These are phyloP conservation scores for Drosophila kanapiae DNA, from an alignment of 1,140 invertebrate species.

Conservation along the genomic window DNA sequence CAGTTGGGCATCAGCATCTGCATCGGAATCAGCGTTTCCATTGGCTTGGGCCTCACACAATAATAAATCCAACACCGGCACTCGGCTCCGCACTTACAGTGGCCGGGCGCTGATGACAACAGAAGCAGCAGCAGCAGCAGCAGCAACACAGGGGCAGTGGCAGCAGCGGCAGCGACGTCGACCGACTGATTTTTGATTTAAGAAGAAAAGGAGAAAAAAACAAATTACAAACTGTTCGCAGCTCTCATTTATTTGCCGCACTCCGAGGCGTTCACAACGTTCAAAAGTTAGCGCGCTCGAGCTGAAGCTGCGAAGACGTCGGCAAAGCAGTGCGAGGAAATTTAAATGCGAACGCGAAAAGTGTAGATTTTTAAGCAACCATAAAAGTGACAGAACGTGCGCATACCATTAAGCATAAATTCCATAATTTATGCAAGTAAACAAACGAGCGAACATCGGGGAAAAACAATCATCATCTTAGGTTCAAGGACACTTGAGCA, in stretches of 20 bases:
- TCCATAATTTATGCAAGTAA: slow-evolving; percentile 33
- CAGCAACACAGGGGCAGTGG: slow-evolving; percentile 7
- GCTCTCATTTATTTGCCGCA: slow-evolving; percentile 85
- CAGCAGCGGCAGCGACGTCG: slow-evolving; percentile 28
- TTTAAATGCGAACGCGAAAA: slow-evolving; percentile 19
- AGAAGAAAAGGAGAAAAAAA: slow-evolving; percentile 70
- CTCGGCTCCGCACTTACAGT: slow-evolving; percentile 35
- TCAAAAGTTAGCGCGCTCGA: slow-evolving; percentile 45
- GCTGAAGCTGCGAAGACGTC: slow-evolving; percentile 15
- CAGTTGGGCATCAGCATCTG: slow-evolving; percentile 29
- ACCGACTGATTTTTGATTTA: slow-evolving; percentile 74
- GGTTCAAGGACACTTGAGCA: slow-evolving; percentile 45
- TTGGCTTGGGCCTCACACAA: slow-evolving; percentile 67
- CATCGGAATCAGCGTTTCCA: slow-evolving; percentile 7
- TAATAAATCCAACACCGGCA: slow-evolving; percentile 47
- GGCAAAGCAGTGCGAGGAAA: slow-evolving; percentile 45
- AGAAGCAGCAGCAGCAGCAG: slow-evolving; percentile 16
- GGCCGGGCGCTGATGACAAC: slow-evolving; percentile 55
- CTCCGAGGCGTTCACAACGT: slow-evolving; percentile 79
- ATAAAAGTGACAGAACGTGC: slow-evolving; percentile 39
- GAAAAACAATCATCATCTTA: slow-evolving; percentile 29
- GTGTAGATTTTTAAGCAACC: slow-evolving; percentile 2
- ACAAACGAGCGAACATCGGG: slow-evolving; percentile 1
- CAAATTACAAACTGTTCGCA: slow-evolving; percentile 79
- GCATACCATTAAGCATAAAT: slow-evolving; percentile 29